Evolutionary conservation across 2,888 invertebrate species (phyloP), one percentile per base, ranked within the genome.

Genomic region (Lysandra coridon): DNA sequence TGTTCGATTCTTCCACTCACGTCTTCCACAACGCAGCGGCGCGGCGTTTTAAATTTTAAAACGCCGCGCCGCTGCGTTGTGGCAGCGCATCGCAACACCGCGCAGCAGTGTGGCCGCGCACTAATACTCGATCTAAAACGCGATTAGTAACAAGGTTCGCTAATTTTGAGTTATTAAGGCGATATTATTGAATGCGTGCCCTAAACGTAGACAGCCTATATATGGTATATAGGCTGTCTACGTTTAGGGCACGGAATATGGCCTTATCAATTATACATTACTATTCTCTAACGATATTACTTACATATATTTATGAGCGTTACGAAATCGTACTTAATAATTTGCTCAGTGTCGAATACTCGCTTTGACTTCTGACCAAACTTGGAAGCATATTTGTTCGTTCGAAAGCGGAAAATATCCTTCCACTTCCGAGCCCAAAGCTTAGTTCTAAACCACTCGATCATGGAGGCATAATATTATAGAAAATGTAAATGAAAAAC

Each of bases 271-370:
- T 76, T 76, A 76, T 30, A 57, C 76, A 76, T 76, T 76, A 76
- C 53, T 74, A 44, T 53, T 76, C 76, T 76, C 49, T 57, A 76
- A 57, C 17, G 53, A 76, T 57, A 80, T 78, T 80, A 80, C 80
- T 78, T 44, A 75, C 73, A 79, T 79, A 80, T 12, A 40, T 44
- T 74, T 74, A 74, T 44, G 23, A 74, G 44, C 12, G 37, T 69
- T 69, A 33, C 69, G 33, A 14, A 69, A 69, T 69, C 33, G 37
- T 17, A 69, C 33, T 37, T 69, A 33, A 33, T 69, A 69, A 33
- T 33, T 33, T 69, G 33, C 69, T 37, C 4, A 37, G 12, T 30
- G 10, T 33, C 33, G 30, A 30, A 69, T 69, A 30, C 10, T 64
- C 23, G 64, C 30, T 64, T 62, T n/a, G 7, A n/a, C n/a, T 23